Conservation (phyloP, 2,797 vertebrate genomes). For the Eupleurogrammus muticus region DNA sequence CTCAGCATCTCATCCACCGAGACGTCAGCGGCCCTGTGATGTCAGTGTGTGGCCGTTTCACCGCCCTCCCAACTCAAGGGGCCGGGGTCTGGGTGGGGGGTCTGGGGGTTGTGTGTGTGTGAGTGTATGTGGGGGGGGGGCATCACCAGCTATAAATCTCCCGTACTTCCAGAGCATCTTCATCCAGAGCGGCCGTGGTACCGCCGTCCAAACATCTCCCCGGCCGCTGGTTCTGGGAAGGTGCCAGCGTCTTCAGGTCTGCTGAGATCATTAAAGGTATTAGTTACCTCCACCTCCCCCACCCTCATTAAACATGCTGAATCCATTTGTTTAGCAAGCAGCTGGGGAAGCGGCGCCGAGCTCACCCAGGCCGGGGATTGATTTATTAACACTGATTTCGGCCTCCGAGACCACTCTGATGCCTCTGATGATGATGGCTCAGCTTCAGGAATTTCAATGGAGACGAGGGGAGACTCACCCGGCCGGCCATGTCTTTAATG, state of each 20-base stretch:
- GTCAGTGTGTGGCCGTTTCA: constrained; percentile 54
- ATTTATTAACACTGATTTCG: constrained; percentile 79
- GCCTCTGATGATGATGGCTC: constrained; percentile 55
- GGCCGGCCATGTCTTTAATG: constrained; percentile 29
- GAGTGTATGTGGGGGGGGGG: too few relatives aligned
- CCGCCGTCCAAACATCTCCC: constrained; percentile 61
- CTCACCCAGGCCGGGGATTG: constrained; percentile 68
- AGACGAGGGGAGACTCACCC: constrained; percentile 33
- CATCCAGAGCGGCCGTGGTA: constrained; percentile 38
- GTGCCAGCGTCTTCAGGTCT: constrained; percentile 63
- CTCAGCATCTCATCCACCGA: constrained; percentile 23
- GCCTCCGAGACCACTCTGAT: constrained; percentile 69
- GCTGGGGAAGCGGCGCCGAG: constrained; percentile 64
- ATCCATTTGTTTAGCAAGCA: constrained; percentile 80
- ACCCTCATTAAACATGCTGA: constrained; percentile 78
- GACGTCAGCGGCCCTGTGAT: constrained; percentile 48
- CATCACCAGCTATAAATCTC: constrained; percentile 69
- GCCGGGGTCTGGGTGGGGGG: too few relatives aligned
- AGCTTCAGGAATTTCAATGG: constrained; percentile 68
- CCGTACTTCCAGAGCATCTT: constrained; percentile 57
- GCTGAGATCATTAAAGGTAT: constrained; percentile 79
- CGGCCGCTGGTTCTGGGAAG: constrained; percentile 60
- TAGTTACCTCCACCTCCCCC: constrained; percentile 64
- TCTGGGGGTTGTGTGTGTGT: too few relatives aligned
- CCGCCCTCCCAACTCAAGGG: constrained; percentile 37